These are phyloP conservation scores for Caenorhabditis panamensis DNA, from an alignment of 2,888 invertebrate species.

Conservation along the genomic window DNA sequence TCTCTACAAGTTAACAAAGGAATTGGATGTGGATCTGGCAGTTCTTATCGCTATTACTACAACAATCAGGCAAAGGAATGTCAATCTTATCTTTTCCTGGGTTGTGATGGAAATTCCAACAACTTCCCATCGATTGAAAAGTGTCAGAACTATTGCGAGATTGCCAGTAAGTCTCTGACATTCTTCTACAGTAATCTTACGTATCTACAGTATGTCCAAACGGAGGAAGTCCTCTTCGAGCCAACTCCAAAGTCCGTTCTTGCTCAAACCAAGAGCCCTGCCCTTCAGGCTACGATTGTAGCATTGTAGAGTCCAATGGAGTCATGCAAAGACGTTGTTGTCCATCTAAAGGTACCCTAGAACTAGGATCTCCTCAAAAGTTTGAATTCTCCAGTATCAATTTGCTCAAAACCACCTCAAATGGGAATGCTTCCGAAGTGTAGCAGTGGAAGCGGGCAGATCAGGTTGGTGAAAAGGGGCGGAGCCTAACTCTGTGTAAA, in stretches of 20 bases:
- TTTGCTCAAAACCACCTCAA: slow-evolving; percentile 69
- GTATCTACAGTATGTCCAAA: slow-evolving; percentile 70
- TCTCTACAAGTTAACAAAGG: slow-evolving; percentile 71
- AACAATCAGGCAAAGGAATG: slow-evolving; percentile 73
- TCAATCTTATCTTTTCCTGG: slow-evolving; percentile 71
- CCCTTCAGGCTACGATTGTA: slow-evolving; percentile 71
- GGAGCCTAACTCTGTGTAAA: slow-evolving; percentile 31
- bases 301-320: slow-evolving; percentile 68
- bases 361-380: not conserved
- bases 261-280: slow-evolving; percentile 69
- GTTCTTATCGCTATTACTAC: slow-evolving; percentile 68
- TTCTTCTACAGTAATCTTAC: not conserved
- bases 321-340: slow-evolving; percentile 70
- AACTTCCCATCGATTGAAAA: slow-evolving; percentile 73
- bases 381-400: slow-evolving; percentile 56
- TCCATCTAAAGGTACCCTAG: slow-evolving; percentile 66
- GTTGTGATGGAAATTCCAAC: slow-evolving; percentile 75
- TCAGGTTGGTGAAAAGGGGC: slow-evolving; percentile 60
- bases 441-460: slow-evolving; percentile 66
- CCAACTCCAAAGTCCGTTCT: slow-evolving; percentile 68
- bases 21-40: slow-evolving; percentile 69
- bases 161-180: slow-evolving; percentile 63
- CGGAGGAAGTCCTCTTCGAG: slow-evolving; percentile 68
- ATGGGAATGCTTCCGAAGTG: slow-evolving; percentile 71
- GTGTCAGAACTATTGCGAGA: slow-evolving; percentile 72